Conservation (phyloP, 2,113 vertebrate genomes). For the Catharus minimus region DNA sequence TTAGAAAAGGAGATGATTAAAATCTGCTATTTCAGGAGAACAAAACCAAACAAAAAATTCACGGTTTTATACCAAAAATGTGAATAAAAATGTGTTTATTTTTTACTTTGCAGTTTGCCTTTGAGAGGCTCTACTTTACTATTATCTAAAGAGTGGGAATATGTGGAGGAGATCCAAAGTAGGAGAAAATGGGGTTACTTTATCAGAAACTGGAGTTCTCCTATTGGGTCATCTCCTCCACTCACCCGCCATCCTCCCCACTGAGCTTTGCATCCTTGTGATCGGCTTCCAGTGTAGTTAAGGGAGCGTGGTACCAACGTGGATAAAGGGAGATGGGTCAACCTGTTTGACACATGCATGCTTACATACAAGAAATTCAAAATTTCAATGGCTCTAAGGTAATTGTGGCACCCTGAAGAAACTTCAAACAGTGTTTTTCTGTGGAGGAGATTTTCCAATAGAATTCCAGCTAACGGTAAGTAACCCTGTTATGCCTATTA, state of each 20-base stretch:
- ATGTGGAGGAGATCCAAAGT: constrained; percentile 68
- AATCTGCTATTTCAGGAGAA: not conserved
- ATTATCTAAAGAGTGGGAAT: constrained; percentile 64
- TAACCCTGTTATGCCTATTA: constrained; percentile 41
- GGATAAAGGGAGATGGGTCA: constrained; percentile 71
- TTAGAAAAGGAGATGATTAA: not conserved
- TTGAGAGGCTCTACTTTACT: constrained; percentile 61
- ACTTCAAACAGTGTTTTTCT: constrained; percentile 72
- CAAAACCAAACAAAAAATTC: not conserved
- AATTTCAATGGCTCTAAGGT: constrained; percentile 72
- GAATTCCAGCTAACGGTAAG: constrained; percentile 65
- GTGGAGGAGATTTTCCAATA: constrained; percentile 70
- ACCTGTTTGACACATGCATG: constrained; percentile 74
- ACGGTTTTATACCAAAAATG: not conserved
- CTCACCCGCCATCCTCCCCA: constrained; percentile 64
- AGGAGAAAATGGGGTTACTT: constrained; percentile 63
- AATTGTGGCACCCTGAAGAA: constrained; percentile 58
- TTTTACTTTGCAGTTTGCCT: constrained; percentile 68
- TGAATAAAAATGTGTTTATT: constrained; percentile 6
- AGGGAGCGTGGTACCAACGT: constrained; percentile 62
- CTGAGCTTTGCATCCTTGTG: constrained; percentile 68
- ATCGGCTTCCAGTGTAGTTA: constrained; percentile 67
- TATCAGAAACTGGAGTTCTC: constrained; percentile 65
- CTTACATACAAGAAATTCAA: constrained; percentile 72
- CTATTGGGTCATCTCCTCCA: constrained; percentile 65